Percentiles rank a stretch among this genome's conserved stretches.
Evolutionary conservation across 92 coral and sea anemone species (phyloP).

Genomic region (Montipora capitata): DNA sequence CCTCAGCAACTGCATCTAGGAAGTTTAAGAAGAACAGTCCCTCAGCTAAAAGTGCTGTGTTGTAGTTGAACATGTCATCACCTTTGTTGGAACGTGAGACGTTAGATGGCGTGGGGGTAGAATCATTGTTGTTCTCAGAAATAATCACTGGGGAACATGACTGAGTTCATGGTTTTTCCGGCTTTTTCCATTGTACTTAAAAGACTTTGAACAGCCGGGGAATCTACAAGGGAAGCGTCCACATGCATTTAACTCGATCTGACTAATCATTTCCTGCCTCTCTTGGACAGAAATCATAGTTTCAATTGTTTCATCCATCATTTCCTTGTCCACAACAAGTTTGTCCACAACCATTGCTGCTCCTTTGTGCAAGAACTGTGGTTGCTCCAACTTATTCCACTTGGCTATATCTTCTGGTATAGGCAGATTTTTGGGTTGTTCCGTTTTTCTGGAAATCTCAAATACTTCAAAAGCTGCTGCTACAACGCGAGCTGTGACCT

Average conservation of each 20-base stretch:
- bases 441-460: constrained; percentile 2
- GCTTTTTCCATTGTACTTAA: constrained; percentile 77
- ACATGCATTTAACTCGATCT: constrained; percentile 36
- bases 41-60: constrained; percentile 43
- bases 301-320: constrained; percentile 1
- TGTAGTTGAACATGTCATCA: constrained; percentile 60
- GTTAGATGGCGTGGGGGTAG: no score
- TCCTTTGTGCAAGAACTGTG: background rate
- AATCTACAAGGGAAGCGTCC: constrained; percentile 81
- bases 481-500: constrained; percentile 36
- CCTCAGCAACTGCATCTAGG: constrained; percentile 60
- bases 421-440: background rate
- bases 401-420: constrained; percentile 25
- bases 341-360: constrained; percentile 29
- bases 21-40: constrained; percentile 59
- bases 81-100: background rate
- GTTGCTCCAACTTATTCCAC: background rate
- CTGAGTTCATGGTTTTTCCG: constrained; percentile 70
- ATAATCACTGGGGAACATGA: constrained; percentile 70
- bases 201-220: constrained; percentile 66
- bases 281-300: constrained; percentile 29
- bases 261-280: background rate
- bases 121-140: background rate
- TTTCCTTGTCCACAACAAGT: constrained; percentile 24
- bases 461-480: constrained; percentile 39